Conservation (phyloP, 1,140 invertebrate genomes). For the Whitmania pigra region DNA sequence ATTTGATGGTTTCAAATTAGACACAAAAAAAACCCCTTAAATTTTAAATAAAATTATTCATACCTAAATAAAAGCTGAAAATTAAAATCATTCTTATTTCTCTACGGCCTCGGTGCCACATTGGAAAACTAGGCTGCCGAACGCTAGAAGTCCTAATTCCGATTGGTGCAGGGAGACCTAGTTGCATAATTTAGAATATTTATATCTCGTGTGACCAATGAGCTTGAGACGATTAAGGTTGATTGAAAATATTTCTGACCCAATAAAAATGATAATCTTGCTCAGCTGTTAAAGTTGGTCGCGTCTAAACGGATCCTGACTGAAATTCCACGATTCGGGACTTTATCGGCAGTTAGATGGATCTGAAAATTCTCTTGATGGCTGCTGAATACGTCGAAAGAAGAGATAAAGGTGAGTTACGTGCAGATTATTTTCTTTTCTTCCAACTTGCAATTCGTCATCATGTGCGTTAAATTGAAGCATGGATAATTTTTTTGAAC, state of each 20-base stretch:
- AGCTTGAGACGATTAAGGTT: conserved; percentile 1
- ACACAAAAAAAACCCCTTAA: no score
- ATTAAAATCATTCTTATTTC: no score
- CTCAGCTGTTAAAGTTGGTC: conserved; percentile 13
- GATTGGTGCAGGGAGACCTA: not conserved
- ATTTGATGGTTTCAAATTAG: no score
- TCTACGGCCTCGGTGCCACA: no score
- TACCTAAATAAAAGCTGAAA: no score
- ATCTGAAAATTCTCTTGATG: conserved; percentile 10
- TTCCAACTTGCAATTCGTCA: no score
- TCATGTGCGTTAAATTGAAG: no score
- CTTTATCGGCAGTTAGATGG: not conserved
- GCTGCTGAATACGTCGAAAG: not conserved
- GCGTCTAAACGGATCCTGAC: not conserved
- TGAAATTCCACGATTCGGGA: no score
- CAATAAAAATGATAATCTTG: conserved; percentile 7
- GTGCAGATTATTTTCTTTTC: no score
- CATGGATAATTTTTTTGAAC: no score
- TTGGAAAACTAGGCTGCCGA: conserved; percentile 1
- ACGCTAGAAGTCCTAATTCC: not conserved
- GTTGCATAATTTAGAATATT: conserved; percentile 14
- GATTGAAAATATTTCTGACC: not conserved
- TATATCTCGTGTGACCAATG: not conserved
- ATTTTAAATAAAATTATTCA: no score
- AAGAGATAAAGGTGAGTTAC: not conserved